Conservation (phyloP, 2,888 invertebrate genomes). For the Agriopis leucophaearia region DNA sequence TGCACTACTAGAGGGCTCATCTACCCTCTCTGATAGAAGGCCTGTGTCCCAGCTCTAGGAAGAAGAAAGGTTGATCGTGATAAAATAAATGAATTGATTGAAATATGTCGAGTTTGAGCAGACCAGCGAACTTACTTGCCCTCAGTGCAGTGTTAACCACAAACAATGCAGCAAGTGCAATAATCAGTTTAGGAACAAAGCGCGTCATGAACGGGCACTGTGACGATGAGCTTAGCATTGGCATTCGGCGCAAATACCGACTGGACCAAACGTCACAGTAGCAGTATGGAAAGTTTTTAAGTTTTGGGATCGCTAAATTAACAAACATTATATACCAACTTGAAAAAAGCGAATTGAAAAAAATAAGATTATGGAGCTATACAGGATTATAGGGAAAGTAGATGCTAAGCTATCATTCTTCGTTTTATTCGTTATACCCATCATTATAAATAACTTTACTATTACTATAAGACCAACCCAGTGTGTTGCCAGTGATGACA, state of each 20-base stretch:
- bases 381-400: too few species aligned
- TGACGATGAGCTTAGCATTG: conserved; percentile 46
- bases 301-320: background rate
- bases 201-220: conserved; percentile 26
- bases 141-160: conserved; percentile 3
- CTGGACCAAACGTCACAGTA: background rate
- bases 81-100: background rate
- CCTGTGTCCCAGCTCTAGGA: too few species aligned
- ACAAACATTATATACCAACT: background rate
- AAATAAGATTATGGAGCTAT: too few species aligned
- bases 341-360: too few species aligned
- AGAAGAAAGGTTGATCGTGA: too few species aligned
- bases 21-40: too few species aligned
- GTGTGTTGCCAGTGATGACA: too few species aligned
- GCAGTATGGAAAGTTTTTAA: conserved; percentile 12
- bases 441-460: too few species aligned
- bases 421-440: too few species aligned
- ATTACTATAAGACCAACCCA: too few species aligned
- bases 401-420: too few species aligned
- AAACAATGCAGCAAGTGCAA: conserved; percentile 25
- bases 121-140: conserved; percentile 2
- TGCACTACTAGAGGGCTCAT: too few species aligned
- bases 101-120: background rate
- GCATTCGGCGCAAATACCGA: conserved; percentile 38
- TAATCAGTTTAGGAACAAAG: conserved; percentile 35